A percentile compares a stretch with the other conserved stretches of the same genome.
Evolutionary conservation across 2,888 invertebrate genomes (phyloP).

Genomic region (Hofmannophila pseudospretella): DNA sequence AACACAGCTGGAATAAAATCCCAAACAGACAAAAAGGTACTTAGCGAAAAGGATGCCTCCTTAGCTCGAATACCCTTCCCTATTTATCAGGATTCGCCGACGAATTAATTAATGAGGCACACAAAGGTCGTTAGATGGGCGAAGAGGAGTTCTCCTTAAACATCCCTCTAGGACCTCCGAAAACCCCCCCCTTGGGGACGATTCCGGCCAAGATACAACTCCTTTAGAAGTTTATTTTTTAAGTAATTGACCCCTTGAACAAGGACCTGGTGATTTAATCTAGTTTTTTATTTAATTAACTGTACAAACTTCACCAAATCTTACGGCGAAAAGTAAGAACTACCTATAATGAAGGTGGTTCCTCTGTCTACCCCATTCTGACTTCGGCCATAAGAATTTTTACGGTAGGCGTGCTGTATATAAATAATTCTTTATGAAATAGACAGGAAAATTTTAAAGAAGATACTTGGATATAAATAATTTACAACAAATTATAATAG

Average conservation of each 20-base stretch:
- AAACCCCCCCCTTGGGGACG: conserved; percentile 15
- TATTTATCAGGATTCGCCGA: conserved; percentile 48
- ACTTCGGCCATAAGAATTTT: no score
- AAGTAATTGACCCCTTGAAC: conserved; percentile 32
- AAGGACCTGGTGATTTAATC: no score
- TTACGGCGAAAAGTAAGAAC: no score
- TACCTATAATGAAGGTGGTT: no score
- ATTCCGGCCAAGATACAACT: conserved; percentile 28
- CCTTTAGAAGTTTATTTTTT: conserved; percentile 36
- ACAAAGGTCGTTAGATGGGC: conserved; percentile 37
- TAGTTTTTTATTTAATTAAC: no score
- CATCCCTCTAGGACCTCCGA: conserved; percentile 7
- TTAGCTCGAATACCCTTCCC: conserved; percentile 19
- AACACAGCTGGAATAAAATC: not conserved
- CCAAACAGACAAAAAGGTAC: conserved; percentile 4
- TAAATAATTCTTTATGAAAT: no score
- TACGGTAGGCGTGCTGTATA: no score
- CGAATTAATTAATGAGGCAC: conserved; percentile 56
- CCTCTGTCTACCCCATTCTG: no score
- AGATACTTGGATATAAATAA: no score
- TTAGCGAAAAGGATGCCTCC: conserved; percentile 4
- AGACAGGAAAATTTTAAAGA: no score
- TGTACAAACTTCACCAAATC: no score
- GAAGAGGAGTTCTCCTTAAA: conserved; percentile 15
- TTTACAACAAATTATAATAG: no score